Evolutionary conservation across 2,797 vertebrate species (phyloP).

Genomic region (Chelidonichthys spinosus): DNA sequence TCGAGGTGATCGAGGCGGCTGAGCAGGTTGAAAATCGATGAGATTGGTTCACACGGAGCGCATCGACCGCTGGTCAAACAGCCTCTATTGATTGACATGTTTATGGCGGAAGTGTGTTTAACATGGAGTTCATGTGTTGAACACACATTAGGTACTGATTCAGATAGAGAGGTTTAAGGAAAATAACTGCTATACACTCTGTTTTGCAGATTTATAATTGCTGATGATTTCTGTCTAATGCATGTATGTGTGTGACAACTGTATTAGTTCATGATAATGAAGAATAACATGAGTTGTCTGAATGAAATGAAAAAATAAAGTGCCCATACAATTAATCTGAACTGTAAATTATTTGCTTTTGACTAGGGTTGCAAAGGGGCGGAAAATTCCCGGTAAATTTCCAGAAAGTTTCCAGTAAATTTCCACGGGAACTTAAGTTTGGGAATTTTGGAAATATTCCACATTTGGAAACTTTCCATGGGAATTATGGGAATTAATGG

Average conservation of each 20-base stretch:
- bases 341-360: too few species aligned
- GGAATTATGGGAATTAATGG: too few species aligned
- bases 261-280: not conserved
- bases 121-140: conserved; percentile 50
- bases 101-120: conserved; percentile 62
- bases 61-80: conserved; percentile 74
- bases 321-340: too few species aligned
- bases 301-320: not conserved
- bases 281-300: not conserved
- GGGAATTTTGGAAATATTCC: too few species aligned
- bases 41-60: conserved; percentile 52
- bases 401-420: too few species aligned
- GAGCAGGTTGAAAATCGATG: conserved; percentile 75
- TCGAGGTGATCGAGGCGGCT: conserved; percentile 63
- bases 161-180: not conserved
- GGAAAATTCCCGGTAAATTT: too few species aligned
- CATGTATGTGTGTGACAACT: not conserved
- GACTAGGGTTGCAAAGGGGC: too few species aligned
- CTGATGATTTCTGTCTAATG: too few species aligned
- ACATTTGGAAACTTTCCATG: too few species aligned
- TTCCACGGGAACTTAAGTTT: too few species aligned
- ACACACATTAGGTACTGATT: conserved; percentile 27
- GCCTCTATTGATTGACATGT: conserved; percentile 66
- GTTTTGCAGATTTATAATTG: too few species aligned
- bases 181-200: not conserved